phyloP scores from a whole-genome alignment of 53 echinoderm and acorn worm species.

The Apostichopus leukothele region DNA sequence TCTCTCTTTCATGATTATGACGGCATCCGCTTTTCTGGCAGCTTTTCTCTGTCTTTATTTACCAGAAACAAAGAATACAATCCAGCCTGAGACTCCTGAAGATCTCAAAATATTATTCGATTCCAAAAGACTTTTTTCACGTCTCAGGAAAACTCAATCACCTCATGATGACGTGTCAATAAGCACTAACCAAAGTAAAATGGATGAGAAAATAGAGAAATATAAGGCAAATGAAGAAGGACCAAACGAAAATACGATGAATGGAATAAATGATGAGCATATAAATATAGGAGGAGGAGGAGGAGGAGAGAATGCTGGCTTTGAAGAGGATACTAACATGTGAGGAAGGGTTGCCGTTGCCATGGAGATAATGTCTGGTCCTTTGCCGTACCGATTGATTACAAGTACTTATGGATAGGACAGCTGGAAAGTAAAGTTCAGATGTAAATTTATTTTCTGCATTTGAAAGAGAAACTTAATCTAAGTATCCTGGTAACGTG shows the following conservation, averaged over 20 bases:
- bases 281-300: too few relatives aligned
- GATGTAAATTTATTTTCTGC: too few relatives aligned
- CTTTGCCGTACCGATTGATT: too few relatives aligned
- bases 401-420: too few relatives aligned
- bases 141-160: background rate
- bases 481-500: too few relatives aligned
- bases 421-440: too few relatives aligned
- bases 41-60: conserved; percentile 14
- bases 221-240: background rate
- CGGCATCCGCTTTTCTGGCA: background rate
- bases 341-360: background rate
- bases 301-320: background rate
- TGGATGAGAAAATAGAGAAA: background rate
- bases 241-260: background rate
- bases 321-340: background rate
- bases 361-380: too few relatives aligned
- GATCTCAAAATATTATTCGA: conserved; percentile 1
- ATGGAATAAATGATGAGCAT: background rate
- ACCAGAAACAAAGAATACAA: conserved; percentile 15
- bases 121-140: background rate
- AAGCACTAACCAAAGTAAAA: background rate
- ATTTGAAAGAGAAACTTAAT: too few relatives aligned
- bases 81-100: conserved; percentile 17
- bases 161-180: background rate
- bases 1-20: conserved; percentile 10